Evolutionary conservation across 35 echinoderm and acorn worm genomes (phyloP).

Genomic region (Apostichopus japonicus): DNA sequence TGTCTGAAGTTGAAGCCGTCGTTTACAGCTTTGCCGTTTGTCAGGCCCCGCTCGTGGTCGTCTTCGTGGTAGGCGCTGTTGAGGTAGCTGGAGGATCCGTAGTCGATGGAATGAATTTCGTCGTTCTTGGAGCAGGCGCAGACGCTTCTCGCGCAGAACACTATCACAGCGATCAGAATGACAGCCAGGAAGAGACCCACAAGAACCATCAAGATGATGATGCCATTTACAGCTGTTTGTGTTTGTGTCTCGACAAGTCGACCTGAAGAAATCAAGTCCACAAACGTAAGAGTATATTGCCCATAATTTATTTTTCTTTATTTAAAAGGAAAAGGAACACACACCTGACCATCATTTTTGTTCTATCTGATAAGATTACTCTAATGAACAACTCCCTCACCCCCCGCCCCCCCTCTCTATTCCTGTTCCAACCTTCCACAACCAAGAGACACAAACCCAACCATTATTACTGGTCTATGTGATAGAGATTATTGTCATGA

Average conservation of each 20-base stretch:
- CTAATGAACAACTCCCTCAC: too few species aligned
- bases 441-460: too few species aligned
- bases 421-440: too few species aligned
- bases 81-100: conserved; percentile 46
- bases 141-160: background rate
- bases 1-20: conserved; percentile 46
- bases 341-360: too few species aligned
- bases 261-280: background rate
- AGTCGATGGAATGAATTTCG: conserved; percentile 36
- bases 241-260: background rate
- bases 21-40: conserved; percentile 25
- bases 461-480: too few species aligned
- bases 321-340: too few species aligned
- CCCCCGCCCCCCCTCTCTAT: too few species aligned
- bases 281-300: too few species aligned
- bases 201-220: conserved; percentile 27
- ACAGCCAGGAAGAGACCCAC: conserved; percentile 7
- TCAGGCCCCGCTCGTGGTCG: conserved; percentile 28
- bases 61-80: conserved; percentile 55
- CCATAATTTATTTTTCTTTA: too few species aligned
- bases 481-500: too few species aligned
- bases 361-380: too few species aligned
- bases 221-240: background rate
- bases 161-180: background rate
- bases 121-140: background rate